Conservation (phyloP, 2,888 invertebrate species). For the Nomada fucata region DNA sequence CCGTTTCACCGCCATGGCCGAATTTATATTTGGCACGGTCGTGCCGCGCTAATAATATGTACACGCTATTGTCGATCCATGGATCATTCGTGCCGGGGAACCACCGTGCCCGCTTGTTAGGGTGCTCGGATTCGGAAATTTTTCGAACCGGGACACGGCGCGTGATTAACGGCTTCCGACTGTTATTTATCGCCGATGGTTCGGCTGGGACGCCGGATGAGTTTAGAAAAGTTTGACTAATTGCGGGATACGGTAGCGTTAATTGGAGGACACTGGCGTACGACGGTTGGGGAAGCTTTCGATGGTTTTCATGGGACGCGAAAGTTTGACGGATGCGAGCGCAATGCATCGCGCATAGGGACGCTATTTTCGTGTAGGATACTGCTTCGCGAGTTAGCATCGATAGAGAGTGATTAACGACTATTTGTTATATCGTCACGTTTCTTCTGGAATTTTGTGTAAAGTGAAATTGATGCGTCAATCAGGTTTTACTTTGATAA, state of each 20-base stretch:
- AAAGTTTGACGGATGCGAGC: background rate
- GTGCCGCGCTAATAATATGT: constrained; percentile 49
- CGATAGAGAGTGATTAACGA: too few relatives aligned
- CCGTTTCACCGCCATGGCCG: constrained; percentile 39
- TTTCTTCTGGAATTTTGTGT: too few relatives aligned
- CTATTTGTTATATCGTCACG: too few relatives aligned
- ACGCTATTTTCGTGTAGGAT: too few relatives aligned
- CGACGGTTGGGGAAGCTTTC: background rate
- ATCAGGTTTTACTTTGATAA: too few relatives aligned
- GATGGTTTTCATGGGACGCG: background rate
- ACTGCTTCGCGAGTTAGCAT: too few relatives aligned
- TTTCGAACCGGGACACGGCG: background rate
- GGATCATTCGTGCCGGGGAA: constrained; percentile 24
- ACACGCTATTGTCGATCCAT: constrained; percentile 41
- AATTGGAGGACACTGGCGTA: background rate
- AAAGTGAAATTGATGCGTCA: too few relatives aligned
- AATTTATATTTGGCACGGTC: constrained; percentile 55
- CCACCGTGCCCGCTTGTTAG: background rate
- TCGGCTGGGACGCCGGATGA: background rate
- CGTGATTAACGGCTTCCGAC: constrained; percentile 13
- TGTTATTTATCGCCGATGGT: background rate
- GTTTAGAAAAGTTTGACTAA: constrained; percentile 9
- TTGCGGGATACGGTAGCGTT: background rate
- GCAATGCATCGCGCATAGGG: too few relatives aligned
- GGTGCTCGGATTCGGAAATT: background rate